Conservation (phyloP, 2,797 vertebrate genomes). For the Xerus rutilus region DNA sequence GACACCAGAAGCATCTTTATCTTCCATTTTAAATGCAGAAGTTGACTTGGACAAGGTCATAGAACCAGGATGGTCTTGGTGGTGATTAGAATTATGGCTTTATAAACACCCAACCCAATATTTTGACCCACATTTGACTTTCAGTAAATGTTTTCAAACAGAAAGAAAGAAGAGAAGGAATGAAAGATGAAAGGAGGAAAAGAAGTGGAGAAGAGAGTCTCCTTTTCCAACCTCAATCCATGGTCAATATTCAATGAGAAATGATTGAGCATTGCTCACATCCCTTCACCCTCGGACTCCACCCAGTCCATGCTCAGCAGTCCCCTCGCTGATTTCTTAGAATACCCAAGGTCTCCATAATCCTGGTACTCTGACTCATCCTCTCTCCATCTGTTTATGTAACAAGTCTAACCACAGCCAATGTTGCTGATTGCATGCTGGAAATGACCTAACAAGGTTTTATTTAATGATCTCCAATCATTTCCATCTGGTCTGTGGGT, state of each 20-base stretch:
- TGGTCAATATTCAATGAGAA: neutral
- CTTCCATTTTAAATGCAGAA: conserved; percentile 49
- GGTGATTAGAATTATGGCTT: neutral
- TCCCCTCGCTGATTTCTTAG: conserved; percentile 36
- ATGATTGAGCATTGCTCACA: neutral
- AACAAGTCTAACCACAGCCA: conserved; percentile 84
- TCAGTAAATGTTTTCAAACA: neutral
- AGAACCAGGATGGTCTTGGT: neutral
- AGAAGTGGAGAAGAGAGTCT: neutral
- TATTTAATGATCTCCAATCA: conserved; percentile 77
- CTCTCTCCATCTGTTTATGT: conserved; percentile 80
- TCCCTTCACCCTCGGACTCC: neutral
- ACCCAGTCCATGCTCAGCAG: neutral
- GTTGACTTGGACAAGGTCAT: neutral
- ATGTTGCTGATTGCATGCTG: conserved; percentile 84
- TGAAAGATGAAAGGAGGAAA: neutral
- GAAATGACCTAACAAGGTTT: conserved; percentile 82
- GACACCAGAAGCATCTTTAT: neutral
- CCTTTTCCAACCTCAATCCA: neutral
- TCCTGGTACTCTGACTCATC: conserved; percentile 84
- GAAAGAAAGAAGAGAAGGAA: conserved; percentile 2
- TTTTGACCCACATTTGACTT: neutral
- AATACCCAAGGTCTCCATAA: conserved; percentile 70
- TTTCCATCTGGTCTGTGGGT: conserved; percentile 80
- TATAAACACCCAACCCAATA: neutral